A percentile compares a stretch with the other conserved stretches of the same genome.
These are phyloP conservation scores for Drosophila subsilvestris DNA, from an alignment of 2,888 invertebrate species.

Conservation along the genomic window DNA sequence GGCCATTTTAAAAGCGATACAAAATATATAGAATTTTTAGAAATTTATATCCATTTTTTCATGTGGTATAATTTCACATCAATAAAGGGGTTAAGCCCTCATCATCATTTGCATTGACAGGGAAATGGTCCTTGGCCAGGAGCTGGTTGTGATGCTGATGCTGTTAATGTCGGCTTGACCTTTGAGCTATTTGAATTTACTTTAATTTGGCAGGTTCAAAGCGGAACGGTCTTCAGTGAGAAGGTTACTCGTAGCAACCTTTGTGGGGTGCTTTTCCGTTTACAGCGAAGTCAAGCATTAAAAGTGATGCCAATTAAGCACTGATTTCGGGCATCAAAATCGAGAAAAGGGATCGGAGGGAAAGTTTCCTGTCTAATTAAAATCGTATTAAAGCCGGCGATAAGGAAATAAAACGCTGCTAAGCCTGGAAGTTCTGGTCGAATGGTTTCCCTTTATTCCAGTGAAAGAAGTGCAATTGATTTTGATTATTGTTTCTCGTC, in stretches of 20 bases:
- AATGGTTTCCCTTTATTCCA: constrained; percentile 26
- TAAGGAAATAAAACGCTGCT: constrained; percentile 39
- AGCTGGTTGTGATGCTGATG: too few relatives aligned
- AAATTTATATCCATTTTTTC: constrained; percentile 38
- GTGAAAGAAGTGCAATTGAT: constrained; percentile 43
- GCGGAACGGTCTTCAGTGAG: neutral
- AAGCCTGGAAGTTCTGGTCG: constrained; percentile 39
- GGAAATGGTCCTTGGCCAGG: neutral
- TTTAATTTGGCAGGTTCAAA: constrained; percentile 32
- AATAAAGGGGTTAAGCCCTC: constrained; percentile 38
- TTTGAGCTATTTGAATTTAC: constrained; percentile 22
- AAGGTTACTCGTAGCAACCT: constrained; percentile 25
- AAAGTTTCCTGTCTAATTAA: constrained; percentile 54
- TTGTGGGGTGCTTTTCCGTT: too few relatives aligned
- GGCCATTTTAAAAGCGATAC: constrained; percentile 36
- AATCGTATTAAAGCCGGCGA: constrained; percentile 41
- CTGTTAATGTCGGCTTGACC: constrained; percentile 4
- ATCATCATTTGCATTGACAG: constrained; percentile 38
- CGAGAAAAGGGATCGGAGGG: constrained; percentile 21
- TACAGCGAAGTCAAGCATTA: constrained; percentile 47
- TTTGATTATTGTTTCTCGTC: constrained; percentile 23
- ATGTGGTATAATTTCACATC: constrained; percentile 25
- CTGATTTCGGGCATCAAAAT: constrained; percentile 9
- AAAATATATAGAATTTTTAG: constrained; percentile 33
- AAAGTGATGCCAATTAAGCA: constrained; percentile 31